A percentile compares a stretch with the other conserved stretches of the same genome.
Conservation (phyloP, 1,140 invertebrate genomes). For the Lordiphosa mommai region DNA sequence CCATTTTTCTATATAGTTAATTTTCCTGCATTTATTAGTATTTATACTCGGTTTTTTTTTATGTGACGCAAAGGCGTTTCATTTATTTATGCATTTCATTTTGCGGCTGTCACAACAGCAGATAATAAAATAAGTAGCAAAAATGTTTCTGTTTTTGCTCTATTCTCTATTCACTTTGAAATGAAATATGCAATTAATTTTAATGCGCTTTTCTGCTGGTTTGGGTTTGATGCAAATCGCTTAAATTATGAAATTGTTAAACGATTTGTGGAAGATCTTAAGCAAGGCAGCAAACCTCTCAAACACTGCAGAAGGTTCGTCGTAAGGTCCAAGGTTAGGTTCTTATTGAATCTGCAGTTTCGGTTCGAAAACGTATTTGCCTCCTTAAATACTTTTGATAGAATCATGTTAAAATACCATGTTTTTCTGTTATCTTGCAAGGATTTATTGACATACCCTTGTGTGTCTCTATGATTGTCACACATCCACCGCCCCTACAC, state of each 20-base stretch:
- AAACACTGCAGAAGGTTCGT: no score
- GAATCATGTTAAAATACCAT: no score
- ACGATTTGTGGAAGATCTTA: not conserved
- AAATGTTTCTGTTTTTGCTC: slow-evolving; percentile 14
- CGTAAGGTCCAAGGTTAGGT: no score
- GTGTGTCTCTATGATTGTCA: no score
- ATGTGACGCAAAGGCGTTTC: not conserved
- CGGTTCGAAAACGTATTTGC: no score
- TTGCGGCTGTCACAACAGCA: slow-evolving; percentile 49
- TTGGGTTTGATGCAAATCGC: slow-evolving; percentile 22
- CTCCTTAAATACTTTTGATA: no score
- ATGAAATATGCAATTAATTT: slow-evolving; percentile 57
- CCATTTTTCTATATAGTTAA: slow-evolving; percentile 30
- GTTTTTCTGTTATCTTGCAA: no score
- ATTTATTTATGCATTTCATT: slow-evolving; percentile 47
- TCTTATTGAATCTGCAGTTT: no score
- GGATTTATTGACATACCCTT: no score
- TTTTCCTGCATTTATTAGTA: slow-evolving; percentile 13
- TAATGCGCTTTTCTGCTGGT: slow-evolving; percentile 49
- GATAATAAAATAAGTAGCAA: slow-evolving; percentile 40
- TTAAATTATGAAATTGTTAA: slow-evolving; percentile 21
- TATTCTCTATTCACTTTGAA: slow-evolving; percentile 13
- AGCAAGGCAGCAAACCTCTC: no score
- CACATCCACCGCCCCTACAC: no score
- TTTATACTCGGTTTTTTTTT: slow-evolving; percentile 1